Base-by-base conservation (phyloP, 2,888 invertebrate species). In the Clunio marinus region DNA sequence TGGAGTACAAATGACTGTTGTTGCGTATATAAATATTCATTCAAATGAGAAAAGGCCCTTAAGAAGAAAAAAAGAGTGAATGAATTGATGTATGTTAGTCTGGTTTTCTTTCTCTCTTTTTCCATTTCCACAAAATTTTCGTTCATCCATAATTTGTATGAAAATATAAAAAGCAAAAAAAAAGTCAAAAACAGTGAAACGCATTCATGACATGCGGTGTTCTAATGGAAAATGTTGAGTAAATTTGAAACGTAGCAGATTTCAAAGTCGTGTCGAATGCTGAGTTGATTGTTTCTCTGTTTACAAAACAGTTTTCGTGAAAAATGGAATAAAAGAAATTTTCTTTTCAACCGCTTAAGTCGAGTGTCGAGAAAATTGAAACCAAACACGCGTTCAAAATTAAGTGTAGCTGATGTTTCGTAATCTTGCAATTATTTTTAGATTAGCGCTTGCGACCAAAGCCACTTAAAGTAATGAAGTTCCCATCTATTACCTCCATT, bases 381-480 rank as follows among this genome's bases (percentile, higher is more conserved):
- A n/a, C 10, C 3, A 41, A 41, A 15, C 41, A 41, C 41, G 15
- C 41, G 7, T 41, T n/a, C 3, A 4, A 22, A 51, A 51, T 51
- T 51, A 51, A 51, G 51, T 22, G 51, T 22, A n/a, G 51, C 51
- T 22, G 51, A 51, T 51, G 51, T 51, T 45, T 7, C n/a, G 13
- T 45, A 45, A 51, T 17, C 45, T n/a, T 15, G 45, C 63, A 63
- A 63, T 46, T 63, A 63, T 24, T 63, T 63, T 63, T 46, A 45
- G 24, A 63, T 63, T 63, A 46, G 25, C 63, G 37, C 17, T 41
- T 27, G 17, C 17, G 17, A 32, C 32, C 15, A 41, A 13, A 62
- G 41, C 62, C 24, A 62, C 37, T 37, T 62, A 13, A 51, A 22
- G 4, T 51, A 51, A 51, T 51, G 51, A n/a, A n/a, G 51, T 22